Evolutionary conservation across 2,797 vertebrate genomes (phyloP).

Genomic region (Neosilurus hyrtlii): DNA sequence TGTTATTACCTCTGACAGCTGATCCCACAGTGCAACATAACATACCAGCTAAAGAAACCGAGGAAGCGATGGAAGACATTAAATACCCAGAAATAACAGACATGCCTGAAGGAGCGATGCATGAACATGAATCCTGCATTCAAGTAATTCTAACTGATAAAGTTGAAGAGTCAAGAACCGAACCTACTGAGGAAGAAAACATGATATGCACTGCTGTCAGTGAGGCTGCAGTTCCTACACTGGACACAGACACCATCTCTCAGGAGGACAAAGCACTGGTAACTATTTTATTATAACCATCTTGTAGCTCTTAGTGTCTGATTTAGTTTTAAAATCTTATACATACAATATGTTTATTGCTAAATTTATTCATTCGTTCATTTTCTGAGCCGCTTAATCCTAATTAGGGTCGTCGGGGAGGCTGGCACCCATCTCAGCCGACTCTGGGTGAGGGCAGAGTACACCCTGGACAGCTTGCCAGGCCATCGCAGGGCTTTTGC

Average conservation of each 20-base stretch:
- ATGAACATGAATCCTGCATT: neutral
- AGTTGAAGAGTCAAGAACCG: neutral
- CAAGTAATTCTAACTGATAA: neutral
- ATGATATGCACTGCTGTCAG: neutral
- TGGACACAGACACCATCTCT: neutral
- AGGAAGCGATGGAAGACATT: neutral
- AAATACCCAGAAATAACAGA: neutral
- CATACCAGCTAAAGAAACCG: neutral
- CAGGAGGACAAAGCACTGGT: slow-evolving; percentile 16
- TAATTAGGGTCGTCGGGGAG: too few species aligned
- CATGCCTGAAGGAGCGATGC: neutral
- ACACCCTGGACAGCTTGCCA: too few species aligned
- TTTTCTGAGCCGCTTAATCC: too few species aligned
- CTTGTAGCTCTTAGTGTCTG: neutral
- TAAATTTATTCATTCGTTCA: neutral
- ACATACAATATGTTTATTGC: neutral
- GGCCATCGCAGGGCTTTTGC: too few species aligned
- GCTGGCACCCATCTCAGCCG: too few species aligned
- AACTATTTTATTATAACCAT: neutral
- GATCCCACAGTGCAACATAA: neutral
- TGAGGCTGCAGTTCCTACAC: neutral
- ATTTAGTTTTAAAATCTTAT: neutral
- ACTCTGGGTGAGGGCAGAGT: too few species aligned
- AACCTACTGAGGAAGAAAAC: neutral
- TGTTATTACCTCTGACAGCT: neutral